A percentile compares a stretch with the other conserved stretches of the same genome.
Evolutionary conservation across 2,113 vertebrate genomes (phyloP).

Genomic region (Arizona elegans): DNA sequence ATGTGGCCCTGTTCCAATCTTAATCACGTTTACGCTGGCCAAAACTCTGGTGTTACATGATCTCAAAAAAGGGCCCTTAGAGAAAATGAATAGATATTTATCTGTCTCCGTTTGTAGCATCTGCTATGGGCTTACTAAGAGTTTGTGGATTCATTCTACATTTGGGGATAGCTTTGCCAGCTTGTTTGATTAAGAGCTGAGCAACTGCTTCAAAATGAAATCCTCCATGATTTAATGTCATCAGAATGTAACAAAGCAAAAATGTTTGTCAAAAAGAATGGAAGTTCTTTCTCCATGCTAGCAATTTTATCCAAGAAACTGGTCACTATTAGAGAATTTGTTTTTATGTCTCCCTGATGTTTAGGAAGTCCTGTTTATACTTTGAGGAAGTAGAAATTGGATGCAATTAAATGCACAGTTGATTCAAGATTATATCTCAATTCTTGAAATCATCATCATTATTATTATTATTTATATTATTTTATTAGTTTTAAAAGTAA

Average conservation of each 20-base stretch:
- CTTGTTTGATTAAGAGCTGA: neutral
- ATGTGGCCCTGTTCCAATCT: neutral
- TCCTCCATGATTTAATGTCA: neutral
- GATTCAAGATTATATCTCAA: neutral
- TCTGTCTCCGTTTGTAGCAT: neutral
- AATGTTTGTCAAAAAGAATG: neutral
- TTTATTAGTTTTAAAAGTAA: too few relatives aligned
- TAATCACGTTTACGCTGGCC: neutral
- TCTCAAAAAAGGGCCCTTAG: neutral
- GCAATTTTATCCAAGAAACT: neutral
- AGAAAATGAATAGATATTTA: neutral
- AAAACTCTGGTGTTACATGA: neutral
- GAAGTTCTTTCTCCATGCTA: neutral
- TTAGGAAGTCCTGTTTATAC: too few relatives aligned
- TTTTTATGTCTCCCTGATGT: neutral
- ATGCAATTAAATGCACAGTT: neutral
- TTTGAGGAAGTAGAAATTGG: neutral
- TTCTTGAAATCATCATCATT: neutral
- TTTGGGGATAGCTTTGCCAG: neutral
- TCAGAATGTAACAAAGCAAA: neutral
- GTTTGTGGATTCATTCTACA: neutral
- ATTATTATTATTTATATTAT: too few relatives aligned
- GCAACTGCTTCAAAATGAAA: neutral
- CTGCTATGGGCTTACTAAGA: neutral
- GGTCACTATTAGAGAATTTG: neutral